Conservation (phyloP, 2,797 vertebrate species). For the Labroides dimidiatus region DNA sequence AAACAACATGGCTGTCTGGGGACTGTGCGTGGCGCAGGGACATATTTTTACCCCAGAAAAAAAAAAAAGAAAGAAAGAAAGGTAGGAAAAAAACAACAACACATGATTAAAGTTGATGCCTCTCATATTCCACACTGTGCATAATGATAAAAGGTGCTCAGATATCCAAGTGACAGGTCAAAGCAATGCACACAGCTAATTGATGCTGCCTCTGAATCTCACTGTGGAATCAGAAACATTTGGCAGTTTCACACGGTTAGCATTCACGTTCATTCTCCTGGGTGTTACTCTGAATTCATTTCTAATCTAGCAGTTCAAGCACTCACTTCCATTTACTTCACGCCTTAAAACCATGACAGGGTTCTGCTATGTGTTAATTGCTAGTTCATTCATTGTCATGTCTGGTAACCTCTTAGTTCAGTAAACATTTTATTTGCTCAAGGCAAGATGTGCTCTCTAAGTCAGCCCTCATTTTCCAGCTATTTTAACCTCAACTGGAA, state of each 20-base stretch:
- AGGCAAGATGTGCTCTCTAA: conserved; percentile 6
- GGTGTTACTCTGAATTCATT: conserved; percentile 56
- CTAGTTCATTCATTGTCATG: conserved; percentile 19
- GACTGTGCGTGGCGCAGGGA: conserved; percentile 78
- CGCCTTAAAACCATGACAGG: conserved; percentile 45
- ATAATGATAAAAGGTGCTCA: conserved; percentile 82
- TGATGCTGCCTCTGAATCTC: conserved; percentile 79
- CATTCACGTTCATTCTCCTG: conserved; percentile 57
- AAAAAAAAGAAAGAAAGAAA: conserved; percentile 37
- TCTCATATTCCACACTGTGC: conserved; percentile 75
- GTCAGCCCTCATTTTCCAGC: neutral
- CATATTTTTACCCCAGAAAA: conserved; percentile 78
- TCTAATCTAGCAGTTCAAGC: conserved; percentile 47
- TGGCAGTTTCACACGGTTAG: conserved; percentile 71
- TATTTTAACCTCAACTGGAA: conserved; percentile 1
- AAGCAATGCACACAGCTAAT: conserved; percentile 82
- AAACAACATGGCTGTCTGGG: conserved; percentile 87
- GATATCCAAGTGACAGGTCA: conserved; percentile 85
- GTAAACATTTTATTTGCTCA: conserved; percentile 23
- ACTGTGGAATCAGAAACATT: conserved; percentile 71
- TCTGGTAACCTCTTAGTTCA: conserved; percentile 19
- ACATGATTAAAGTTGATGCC: conserved; percentile 84
- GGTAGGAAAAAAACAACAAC: conserved; percentile 52
- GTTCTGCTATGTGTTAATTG: conserved; percentile 46
- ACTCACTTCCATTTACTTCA: conserved; percentile 50